Conservation (phyloP, 2,797 vertebrate genomes). For the Helicolenus hilgendorfi region DNA sequence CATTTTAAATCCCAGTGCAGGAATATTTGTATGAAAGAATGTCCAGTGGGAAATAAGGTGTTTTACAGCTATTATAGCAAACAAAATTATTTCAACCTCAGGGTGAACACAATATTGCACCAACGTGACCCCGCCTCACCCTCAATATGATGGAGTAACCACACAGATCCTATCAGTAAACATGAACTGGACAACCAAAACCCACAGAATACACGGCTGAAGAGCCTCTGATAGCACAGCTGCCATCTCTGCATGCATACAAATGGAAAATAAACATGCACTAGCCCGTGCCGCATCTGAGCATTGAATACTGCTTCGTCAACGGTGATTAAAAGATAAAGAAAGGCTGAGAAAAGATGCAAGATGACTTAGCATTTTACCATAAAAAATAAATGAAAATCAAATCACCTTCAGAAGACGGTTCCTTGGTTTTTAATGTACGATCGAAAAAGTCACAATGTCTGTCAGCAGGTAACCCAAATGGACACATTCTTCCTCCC, state of each 20-base stretch:
- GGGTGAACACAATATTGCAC: conserved; percentile 89
- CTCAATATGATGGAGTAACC: conserved; percentile 83
- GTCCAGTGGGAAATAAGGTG: conserved; percentile 90
- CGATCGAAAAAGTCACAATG: conserved; percentile 64
- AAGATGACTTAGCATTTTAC: not conserved
- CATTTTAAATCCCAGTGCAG: conserved; percentile 79
- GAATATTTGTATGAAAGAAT: conserved; percentile 85
- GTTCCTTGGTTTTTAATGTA: conserved; percentile 32
- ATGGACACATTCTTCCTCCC: conserved; percentile 77
- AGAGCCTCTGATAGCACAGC: conserved; percentile 69
- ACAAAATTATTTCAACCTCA: conserved; percentile 90
- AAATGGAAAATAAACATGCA: conserved; percentile 53
- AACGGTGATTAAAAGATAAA: conserved; percentile 34
- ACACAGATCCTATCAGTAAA: conserved; percentile 86
- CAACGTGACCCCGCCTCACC: conserved; percentile 83
- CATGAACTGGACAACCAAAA: conserved; percentile 80
- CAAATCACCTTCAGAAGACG: not conserved
- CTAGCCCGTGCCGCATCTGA: not conserved
- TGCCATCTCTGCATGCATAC: conserved; percentile 59
- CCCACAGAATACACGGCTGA: conserved; percentile 59
- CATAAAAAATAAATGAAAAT: not conserved
- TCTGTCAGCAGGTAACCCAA: conserved; percentile 79
- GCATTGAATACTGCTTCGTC: conserved; percentile 41
- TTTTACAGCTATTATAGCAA: conserved; percentile 89
- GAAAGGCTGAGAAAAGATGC: not conserved